A percentile compares a stretch with the other conserved stretches of the same genome.
Evolutionary conservation across 2,113 vertebrate species (phyloP).

Genomic region (Scomber scombrus): DNA sequence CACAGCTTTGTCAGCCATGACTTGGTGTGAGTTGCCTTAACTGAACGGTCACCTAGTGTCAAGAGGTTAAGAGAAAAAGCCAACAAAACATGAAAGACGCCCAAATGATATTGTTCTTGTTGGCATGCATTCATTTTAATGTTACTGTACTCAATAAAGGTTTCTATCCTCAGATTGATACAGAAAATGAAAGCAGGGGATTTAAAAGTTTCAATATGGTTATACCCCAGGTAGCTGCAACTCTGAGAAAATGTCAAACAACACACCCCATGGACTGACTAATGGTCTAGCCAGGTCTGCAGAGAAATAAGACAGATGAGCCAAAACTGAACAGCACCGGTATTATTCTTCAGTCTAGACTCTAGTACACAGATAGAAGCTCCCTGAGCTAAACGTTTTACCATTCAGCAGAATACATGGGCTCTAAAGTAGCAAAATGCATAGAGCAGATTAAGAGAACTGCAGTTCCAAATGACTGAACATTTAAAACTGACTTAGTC

Average conservation of each 20-base stretch:
- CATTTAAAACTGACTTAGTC: slow-evolving; percentile 55
- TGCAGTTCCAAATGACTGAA: slow-evolving; percentile 46
- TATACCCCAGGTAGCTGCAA: neutral
- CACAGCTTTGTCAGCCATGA: slow-evolving; percentile 36
- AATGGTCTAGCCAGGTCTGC: slow-evolving; percentile 20
- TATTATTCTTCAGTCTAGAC: slow-evolving; percentile 60
- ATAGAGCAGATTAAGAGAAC: slow-evolving; percentile 52
- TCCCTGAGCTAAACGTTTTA: slow-evolving; percentile 46
- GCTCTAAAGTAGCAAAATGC: slow-evolving; percentile 40
- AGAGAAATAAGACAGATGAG: slow-evolving; percentile 44
- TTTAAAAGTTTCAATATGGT: slow-evolving; percentile 1
- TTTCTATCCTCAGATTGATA: neutral
- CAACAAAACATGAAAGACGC: neutral
- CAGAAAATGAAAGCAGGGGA: neutral
- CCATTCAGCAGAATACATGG: slow-evolving; percentile 50
- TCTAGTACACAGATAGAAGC: slow-evolving; percentile 44
- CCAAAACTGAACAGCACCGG: slow-evolving; percentile 65
- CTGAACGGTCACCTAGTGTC: slow-evolving; percentile 25
- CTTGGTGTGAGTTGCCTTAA: slow-evolving; percentile 47
- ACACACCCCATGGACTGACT: slow-evolving; percentile 27
- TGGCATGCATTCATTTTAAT: too few species aligned
- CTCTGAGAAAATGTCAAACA: neutral
- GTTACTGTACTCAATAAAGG: neutral
- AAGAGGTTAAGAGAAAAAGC: slow-evolving; percentile 3
- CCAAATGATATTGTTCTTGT: neutral